Percentiles rank a stretch among this genome's conserved stretches.
Evolutionary conservation across 2,888 invertebrate genomes (phyloP).

Genomic region (Colletes collaris): DNA sequence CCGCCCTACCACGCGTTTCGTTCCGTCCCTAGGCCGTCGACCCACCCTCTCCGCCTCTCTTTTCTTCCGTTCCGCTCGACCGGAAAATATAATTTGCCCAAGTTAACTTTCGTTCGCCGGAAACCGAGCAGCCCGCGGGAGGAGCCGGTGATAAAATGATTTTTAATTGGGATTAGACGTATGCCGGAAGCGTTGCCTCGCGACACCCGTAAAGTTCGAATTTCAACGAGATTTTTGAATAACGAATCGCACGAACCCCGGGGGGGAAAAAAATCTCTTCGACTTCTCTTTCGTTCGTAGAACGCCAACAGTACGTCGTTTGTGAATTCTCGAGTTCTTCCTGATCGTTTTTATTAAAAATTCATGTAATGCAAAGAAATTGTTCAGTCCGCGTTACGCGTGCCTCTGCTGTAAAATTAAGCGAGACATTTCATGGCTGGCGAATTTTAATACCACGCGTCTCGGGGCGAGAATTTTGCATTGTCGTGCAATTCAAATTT

Average conservation of each 20-base stretch:
- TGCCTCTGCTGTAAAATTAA: too few relatives aligned
- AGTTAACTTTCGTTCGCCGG: constrained; percentile 75
- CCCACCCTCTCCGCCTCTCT: not conserved
- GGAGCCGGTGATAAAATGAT: constrained; percentile 53
- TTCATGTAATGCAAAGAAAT: too few relatives aligned
- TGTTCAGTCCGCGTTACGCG: too few relatives aligned
- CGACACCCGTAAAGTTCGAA: constrained; percentile 16
- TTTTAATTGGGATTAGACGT: constrained; percentile 53
- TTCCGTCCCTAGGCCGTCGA: too few relatives aligned
- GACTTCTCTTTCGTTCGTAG: too few relatives aligned
- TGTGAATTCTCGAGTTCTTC: too few relatives aligned
- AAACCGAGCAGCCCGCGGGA: constrained; percentile 17
- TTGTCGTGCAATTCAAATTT: too few relatives aligned
- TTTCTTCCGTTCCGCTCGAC: constrained; percentile 32
- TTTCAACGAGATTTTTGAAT: constrained; percentile 35
- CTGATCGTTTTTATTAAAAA: too few relatives aligned
- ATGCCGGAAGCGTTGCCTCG: constrained; percentile 3
- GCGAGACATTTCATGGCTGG: too few relatives aligned
- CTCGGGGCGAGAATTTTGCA: too few relatives aligned
- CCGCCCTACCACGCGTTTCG: not conserved
- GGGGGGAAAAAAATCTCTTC: not conserved
- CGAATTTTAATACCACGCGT: too few relatives aligned
- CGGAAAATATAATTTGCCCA: constrained; percentile 78
- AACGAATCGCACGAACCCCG: constrained; percentile 8
- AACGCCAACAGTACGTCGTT: too few relatives aligned